Evolutionary conservation across 2,888 invertebrate genomes (phyloP), one percentile per base, ranked within the genome.

Genomic region (Chorisops tibialis): DNA sequence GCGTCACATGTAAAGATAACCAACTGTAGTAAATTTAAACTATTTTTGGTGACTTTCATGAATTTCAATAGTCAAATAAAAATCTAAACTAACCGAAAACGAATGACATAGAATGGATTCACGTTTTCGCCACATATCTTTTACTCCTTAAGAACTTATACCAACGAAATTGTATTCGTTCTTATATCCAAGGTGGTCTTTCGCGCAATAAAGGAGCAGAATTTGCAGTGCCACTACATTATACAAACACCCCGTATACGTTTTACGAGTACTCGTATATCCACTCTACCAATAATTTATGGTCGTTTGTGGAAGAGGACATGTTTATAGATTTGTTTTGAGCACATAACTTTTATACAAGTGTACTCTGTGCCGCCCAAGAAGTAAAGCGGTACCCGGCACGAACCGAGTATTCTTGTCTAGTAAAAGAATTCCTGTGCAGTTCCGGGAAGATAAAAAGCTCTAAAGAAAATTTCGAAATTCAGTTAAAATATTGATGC

Each of bases 311-410:
- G 54, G 18, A 47, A 51, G 49, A 61, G 58, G 63, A 61, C 63
- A 63, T 63, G 61, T 63, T 63, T 63, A 63, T 63, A 61, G 63
- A 63, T 63, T 63, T 63, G 63, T 63, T 63, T 63, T 63, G 61
- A 58, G 58, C 61, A 61, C 51, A 63, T 61, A 63, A 58, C 51
- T 51, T 63, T 22, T n/a, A 19, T 35, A n/a, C 52, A 22, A 14
- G 45, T 24, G 45, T 43, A 14, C 41, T 43, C 39, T 30, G 16
- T 14, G 56, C 30, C 30, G 9, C 30, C 9, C 30, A 9, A 30
- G 9, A 5, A 7, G 9, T 30, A 30, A 7, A 30, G 30, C 3
- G 30, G 30, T 30, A 30, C 5, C 30, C 2, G 30, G 9, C 9
- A 2, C 30, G 30, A 30, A 30, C 9, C 5, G 30, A 30, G 9